Percentiles rank a stretch among this genome's conserved stretches.
These are phyloP conservation scores for Nicator chloris DNA, from an alignment of 2,113 vertebrate species.

Conservation along the genomic window DNA sequence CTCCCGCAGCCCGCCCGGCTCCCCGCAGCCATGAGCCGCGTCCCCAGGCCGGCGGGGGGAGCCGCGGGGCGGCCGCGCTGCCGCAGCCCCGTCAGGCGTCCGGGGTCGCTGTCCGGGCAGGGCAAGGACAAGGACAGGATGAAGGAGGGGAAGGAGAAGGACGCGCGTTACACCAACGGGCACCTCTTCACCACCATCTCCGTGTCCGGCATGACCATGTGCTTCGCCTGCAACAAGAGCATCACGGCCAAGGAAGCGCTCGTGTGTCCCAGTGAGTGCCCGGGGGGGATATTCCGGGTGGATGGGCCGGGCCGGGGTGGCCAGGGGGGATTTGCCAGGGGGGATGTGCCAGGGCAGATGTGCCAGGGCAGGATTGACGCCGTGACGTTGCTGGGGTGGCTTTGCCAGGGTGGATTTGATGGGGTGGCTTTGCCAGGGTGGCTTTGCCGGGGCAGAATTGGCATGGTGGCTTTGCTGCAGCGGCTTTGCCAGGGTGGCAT, in stretches of 20 bases:
- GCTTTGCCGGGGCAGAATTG: neutral
- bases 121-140: constrained; percentile 86
- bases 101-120: constrained; percentile 54
- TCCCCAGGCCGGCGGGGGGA: neutral
- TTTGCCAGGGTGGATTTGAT: neutral
- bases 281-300: neutral
- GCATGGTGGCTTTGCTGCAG: neutral
- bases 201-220: constrained; percentile 89
- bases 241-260: constrained; percentile 95
- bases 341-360: no score
- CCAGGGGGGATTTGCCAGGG: neutral
- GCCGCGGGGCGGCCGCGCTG: neutral
- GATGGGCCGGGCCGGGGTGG: neutral
- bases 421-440: neutral
- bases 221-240: constrained; percentile 92
- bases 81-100: neutral
- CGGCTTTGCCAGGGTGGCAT: neutral
- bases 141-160: constrained; percentile 87
- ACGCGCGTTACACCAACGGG: constrained; percentile 86
- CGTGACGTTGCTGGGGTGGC: no score
- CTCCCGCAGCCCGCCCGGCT: neutral
- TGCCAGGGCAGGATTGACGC: rapidly evolving
- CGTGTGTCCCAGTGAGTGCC: constrained; percentile 87
- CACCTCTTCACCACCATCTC: constrained; percentile 94
- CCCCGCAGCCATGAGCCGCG: neutral